Evolutionary conservation across 2,888 invertebrate genomes (phyloP), one percentile per base, ranked within the genome.

Genomic region (Spilarctia lutea): DNA sequence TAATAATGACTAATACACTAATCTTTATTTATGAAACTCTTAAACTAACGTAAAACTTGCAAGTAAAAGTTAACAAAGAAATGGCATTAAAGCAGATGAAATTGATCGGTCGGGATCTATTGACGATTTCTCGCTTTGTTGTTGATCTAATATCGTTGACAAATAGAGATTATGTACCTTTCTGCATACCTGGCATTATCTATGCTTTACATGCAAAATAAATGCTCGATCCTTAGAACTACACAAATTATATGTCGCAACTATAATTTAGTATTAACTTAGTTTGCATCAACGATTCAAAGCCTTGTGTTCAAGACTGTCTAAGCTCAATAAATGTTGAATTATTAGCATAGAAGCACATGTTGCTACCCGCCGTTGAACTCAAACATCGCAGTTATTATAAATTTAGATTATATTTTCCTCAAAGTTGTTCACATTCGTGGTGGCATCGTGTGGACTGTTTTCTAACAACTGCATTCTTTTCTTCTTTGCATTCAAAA

Each of bases 401-500:
- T 27, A 60, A n/a, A 27, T 27, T 67, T 71, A 72, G n/a, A 72
- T 69, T n/a, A 75, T 10, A 27, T 72, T 65, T 24, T 72, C 67
- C n/a, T 63, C 30, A 20, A 66, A 13, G 16, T 74, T 60, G 56
- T 70, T 27, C 4, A 70, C 66, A 0, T 73, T 77, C 8, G 74
- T 79, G 13, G 78, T 75, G 60, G 84, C 79, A 27, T 86, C 88
- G 20, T 86, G 82, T 69, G 94, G 73, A 65, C 86, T 86, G 33
- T 90, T 88, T 85, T 95, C 92, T 39, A 95, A 84, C 18, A 91
- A 68, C 66, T 89, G 79, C 74, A 95, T 94, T 79, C 93, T 89
- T 75, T 81, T 88, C 80, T 95, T 95, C 78, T 95, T 95, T n/a
- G 90, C 83, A 85, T 94, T 94, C 42, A 95, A 82, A 39, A 95